A percentile compares a stretch with the other conserved stretches of the same genome.
Evolutionary conservation across 2,888 invertebrate species (phyloP).

Genomic region (Cheilosia vulpina): DNA sequence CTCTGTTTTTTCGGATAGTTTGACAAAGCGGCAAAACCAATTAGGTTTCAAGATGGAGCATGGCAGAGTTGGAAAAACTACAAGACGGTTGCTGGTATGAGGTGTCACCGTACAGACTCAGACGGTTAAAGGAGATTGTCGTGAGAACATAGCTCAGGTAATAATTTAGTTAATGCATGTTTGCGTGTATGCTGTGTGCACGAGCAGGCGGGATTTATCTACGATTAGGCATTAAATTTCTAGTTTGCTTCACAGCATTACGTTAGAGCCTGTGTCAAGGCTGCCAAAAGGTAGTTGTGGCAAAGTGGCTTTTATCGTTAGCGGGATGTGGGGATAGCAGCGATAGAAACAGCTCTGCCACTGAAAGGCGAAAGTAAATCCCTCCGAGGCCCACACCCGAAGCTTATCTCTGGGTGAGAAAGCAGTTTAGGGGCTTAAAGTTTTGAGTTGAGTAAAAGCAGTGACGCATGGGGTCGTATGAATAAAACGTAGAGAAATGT

Average conservation of each 20-base stretch:
- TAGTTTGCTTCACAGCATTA: slow-evolving; percentile 4
- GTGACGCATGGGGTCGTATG: too few relatives aligned
- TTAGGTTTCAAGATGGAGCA: slow-evolving; percentile 59
- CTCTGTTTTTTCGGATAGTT: slow-evolving; percentile 64
- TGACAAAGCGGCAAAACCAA: slow-evolving; percentile 73
- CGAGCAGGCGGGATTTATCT: slow-evolving; percentile 44
- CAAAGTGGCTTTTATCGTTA: background rate
- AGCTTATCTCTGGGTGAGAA: too few relatives aligned
- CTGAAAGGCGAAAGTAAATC: too few relatives aligned
- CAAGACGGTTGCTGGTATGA: background rate
- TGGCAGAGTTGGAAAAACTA: slow-evolving; percentile 41
- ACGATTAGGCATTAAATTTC: slow-evolving; percentile 60
- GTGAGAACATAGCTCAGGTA: slow-evolving; percentile 67
- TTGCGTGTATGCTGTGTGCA: slow-evolving; percentile 33
- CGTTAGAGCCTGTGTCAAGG: background rate
- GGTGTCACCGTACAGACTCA: slow-evolving; percentile 42
- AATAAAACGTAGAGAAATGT: too few relatives aligned
- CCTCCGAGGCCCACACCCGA: too few relatives aligned
- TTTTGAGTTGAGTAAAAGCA: too few relatives aligned
- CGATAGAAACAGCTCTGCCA: too few relatives aligned
- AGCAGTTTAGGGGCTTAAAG: too few relatives aligned
- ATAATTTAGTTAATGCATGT: slow-evolving; percentile 69
- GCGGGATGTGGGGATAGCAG: background rate
- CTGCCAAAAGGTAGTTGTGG: too few relatives aligned
- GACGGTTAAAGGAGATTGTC: slow-evolving; percentile 47